Conservation (phyloP, 1,140 invertebrate genomes). For the Euwallacea fornicatus region DNA sequence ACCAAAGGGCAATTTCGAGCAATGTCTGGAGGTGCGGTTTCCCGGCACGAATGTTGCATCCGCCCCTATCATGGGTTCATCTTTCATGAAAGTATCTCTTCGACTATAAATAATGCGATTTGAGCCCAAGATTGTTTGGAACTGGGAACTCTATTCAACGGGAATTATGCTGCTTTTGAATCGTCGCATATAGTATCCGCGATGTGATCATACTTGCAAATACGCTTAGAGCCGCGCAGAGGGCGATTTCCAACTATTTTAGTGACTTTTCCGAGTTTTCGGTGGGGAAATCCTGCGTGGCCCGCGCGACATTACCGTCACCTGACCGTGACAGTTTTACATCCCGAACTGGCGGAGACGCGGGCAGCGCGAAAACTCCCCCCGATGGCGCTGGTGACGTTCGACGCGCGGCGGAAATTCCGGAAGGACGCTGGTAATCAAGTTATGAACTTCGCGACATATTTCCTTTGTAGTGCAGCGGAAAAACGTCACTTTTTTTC, state of each 20-base stretch:
- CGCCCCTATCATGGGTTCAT: conserved; percentile 1
- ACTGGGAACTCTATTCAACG: conserved; percentile 1
- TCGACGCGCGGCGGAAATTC: too few species aligned
- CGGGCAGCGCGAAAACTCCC: too few species aligned
- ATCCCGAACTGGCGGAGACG: too few species aligned
- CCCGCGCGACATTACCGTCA: background rate
- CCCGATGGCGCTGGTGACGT: too few species aligned
- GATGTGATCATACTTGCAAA: background rate
- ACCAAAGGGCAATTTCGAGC: conserved; percentile 18
- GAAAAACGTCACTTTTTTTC: too few species aligned
- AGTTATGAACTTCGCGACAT: too few species aligned
- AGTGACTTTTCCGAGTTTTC: background rate
- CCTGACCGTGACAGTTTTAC: background rate
- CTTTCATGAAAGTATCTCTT: conserved; percentile 11
- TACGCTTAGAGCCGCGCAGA: background rate
- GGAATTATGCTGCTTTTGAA: background rate
- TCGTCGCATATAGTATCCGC: background rate
- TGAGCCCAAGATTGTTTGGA: background rate
- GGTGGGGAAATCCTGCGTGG: background rate
- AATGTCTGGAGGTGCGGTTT: conserved; percentile 15
- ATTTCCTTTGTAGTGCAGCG: too few species aligned
- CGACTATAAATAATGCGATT: conserved; percentile 17
- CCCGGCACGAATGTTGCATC: conserved; percentile 4
- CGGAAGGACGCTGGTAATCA: too few species aligned
- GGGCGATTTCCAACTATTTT: background rate